Evolutionary conservation across 2,797 vertebrate genomes (phyloP), one percentile per base, ranked within the genome.

Genomic region (Chromobotia macracanthus): DNA sequence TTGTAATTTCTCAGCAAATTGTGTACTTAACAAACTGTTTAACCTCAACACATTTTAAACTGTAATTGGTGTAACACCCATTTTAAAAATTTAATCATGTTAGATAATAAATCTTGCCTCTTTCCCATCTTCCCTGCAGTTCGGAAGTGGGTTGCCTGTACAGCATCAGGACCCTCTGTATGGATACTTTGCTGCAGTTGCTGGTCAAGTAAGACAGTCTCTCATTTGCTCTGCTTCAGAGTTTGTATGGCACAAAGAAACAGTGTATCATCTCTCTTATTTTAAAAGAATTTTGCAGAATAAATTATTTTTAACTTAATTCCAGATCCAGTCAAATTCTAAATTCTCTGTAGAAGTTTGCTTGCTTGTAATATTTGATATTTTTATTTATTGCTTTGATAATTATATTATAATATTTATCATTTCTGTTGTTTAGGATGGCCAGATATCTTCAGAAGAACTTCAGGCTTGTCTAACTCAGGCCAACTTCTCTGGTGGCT

Each of bases 391-490:
- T 7, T 48, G 12, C 13, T 15, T 55, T 31, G 6, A 41, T 19
- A 21, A 25, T 7, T 44, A 56, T 19, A 51, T 13, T 16, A 15
- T 19, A 31, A 38, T 25, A 18, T 61, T 51, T 60, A 9, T 23
- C 0, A 25, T 61, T 63, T 55, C 31, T 71, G 4, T 0, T 35
- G 16, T 51, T 2, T 13, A 99, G 97, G 97, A 99, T 84, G 96
- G 96, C 50, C 97, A 99, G 73, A 95, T 99, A 88, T 95, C 96
- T 82, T 93, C 96, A 15, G 96, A 98, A 3, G 97, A 99, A 89
- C 92, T 99, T 81, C 97, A 99, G 92, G 88, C 89, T 79, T 99
- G 97, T 89, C 95, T 99, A 84, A 96, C 97, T 0, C 95, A 97
- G 79, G 94, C 95, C 0, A 96, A 96, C 86, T 94, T 99, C 87